Evolutionary conservation across 2,797 vertebrate genomes (phyloP).

Genomic region (Selene dorsalis): DNA sequence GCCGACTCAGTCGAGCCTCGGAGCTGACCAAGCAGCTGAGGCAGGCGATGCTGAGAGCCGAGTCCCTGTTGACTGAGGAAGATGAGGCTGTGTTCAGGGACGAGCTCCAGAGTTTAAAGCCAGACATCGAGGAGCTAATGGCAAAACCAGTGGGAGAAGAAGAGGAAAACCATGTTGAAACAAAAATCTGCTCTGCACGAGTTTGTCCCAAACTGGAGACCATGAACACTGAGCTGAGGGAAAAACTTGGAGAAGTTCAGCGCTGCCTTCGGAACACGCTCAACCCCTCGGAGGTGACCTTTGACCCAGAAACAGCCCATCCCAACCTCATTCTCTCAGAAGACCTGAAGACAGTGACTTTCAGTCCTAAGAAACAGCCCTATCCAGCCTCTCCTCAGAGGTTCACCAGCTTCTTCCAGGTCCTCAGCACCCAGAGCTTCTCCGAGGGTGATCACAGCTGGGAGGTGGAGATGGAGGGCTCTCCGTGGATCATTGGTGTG

Average conservation of each 20-base stretch:
- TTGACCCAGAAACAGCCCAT: constrained; percentile 81
- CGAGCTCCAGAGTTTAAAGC: constrained; percentile 67
- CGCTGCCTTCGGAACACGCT: constrained; percentile 74
- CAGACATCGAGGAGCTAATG: constrained; percentile 57
- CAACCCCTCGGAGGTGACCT: constrained; percentile 85
- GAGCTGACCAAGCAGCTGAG: constrained; percentile 71
- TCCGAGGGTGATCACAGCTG: constrained; percentile 80
- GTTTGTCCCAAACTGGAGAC: constrained; percentile 74
- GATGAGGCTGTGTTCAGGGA: constrained; percentile 58
- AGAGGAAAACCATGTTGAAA: constrained; percentile 28
- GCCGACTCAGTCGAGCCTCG: constrained; percentile 56
- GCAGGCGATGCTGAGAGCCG: constrained; percentile 61
- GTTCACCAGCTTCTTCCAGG: constrained; percentile 82
- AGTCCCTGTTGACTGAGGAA: constrained; percentile 69
- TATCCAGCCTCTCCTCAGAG: constrained; percentile 71
- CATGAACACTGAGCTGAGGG: constrained; percentile 70
- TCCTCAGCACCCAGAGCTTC: constrained; percentile 83
- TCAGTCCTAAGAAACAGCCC: constrained; percentile 72
- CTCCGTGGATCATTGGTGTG: constrained; percentile 82
- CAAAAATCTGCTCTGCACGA: constrained; percentile 37
- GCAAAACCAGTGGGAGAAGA: constrained; percentile 48
- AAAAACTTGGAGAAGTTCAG: constrained; percentile 70
- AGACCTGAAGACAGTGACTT: constrained; percentile 81
- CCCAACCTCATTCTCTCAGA: constrained; percentile 83
- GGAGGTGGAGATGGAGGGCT: constrained; percentile 77